phyloP scores from a whole-genome alignment of 30 jellyfish, hydroid and myxozoan species.

The Rhopilema esculentum region DNA sequence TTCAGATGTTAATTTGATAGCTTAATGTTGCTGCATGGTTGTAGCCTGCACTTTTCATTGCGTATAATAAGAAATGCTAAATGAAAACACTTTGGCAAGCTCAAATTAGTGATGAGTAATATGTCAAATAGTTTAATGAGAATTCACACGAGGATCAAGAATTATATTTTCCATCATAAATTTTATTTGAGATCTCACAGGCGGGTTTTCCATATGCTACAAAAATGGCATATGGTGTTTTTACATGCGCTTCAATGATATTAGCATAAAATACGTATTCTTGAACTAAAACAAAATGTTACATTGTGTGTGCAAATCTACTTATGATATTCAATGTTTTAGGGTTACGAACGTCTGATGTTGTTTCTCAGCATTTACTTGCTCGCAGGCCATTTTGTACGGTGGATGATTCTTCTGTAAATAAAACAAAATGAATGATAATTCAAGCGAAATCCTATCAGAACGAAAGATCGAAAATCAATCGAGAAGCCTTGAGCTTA shows the following conservation, averaged over 20 bases:
- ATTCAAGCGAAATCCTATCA: background rate
- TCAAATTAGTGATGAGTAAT: no score
- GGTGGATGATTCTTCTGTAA: no score
- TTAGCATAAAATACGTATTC: background rate
- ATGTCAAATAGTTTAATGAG: no score
- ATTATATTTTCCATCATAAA: no score
- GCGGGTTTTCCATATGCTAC: background rate
- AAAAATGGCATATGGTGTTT: background rate
- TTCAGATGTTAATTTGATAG: no score
- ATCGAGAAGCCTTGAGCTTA: background rate
- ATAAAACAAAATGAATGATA: background rate
- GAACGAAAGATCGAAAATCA: background rate
- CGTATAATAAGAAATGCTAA: no score
- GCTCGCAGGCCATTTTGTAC: background rate
- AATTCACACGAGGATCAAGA: no score
- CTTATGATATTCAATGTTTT: background rate
- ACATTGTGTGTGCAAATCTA: background rate
- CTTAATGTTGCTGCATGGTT: no score
- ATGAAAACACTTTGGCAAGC: no score
- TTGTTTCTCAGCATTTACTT: background rate
- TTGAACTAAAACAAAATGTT: background rate
- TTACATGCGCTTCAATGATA: background rate
- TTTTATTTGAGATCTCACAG: background rate
- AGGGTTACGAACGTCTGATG: background rate
- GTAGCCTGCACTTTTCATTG: no score